Base-by-base conservation (phyloP, 1,140 invertebrate genomes). In the Subanguina moxae region DNA sequence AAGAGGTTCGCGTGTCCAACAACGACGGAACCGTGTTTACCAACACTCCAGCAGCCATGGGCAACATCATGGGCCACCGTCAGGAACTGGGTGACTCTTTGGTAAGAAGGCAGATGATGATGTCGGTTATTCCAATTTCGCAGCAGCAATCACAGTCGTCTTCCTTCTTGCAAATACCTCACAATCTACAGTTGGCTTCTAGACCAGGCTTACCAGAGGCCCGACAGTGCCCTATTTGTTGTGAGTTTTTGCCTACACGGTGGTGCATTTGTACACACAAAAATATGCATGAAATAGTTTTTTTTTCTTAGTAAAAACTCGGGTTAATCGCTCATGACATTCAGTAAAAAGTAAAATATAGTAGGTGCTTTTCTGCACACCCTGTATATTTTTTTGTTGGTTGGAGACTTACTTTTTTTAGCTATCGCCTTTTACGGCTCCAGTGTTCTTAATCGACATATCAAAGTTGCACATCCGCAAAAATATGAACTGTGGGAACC, bases 351-450 rank as follows among this genome's bases (percentile, higher is more conserved):
- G n/a, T n/a, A n/a, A n/a, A n/a, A n/a, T n/a, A n/a, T n/a, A n/a
- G n/a, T n/a, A n/a, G n/a, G n/a, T n/a, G n/a, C n/a, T n/a, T n/a
- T n/a, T n/a, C n/a, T n/a, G n/a, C n/a, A n/a, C n/a, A n/a, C n/a
- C n/a, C n/a, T n/a, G n/a, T n/a, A 56, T 56, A 3, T 23, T 56
- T 56, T 28, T 13, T 5, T 3, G 52, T 56, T 56, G 3, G 21
- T 13, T 56, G 58, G 28, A 30, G 27, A 8, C 3, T 25, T 30
- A 17, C 17, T 32, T 30, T 1, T 71, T 74, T 52, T 17, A 71
- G 69, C 69, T 21, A 43, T 71, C 27, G 70, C 70, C 11, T 71
- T 71, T 32, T 71, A 71, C 46, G 69, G 69, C 19, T 30, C 70
- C 30, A 71, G 58, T 38, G 57, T 71, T 25, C 11, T 71, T 27